A percentile compares a stretch with the other conserved stretches of the same genome.
Conservation (phyloP, 23 tunicate genomes). For the Pegea sp. region DNA sequence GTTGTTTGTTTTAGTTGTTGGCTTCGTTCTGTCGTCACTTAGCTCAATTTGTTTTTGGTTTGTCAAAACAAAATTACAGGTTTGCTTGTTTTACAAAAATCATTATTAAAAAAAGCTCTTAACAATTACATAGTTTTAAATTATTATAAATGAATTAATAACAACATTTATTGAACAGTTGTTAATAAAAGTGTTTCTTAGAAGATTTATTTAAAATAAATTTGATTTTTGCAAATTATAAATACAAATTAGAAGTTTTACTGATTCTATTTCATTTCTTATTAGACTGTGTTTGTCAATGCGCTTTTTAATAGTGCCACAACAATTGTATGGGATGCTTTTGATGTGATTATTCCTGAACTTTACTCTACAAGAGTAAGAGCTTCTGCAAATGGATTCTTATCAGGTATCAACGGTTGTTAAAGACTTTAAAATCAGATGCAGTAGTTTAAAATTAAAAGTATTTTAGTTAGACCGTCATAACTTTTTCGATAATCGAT, state of each 20-base stretch:
- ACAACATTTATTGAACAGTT: too few species aligned
- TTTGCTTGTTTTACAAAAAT: not conserved
- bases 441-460: too few species aligned
- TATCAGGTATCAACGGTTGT: constrained; percentile 13
- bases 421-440: not conserved
- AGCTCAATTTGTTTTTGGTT: constrained; percentile 49
- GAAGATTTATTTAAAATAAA: too few species aligned
- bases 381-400: constrained; percentile 49
- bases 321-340: constrained; percentile 56
- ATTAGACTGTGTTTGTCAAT: constrained; percentile 20
- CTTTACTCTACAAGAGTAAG: constrained; percentile 50
- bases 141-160: too few species aligned
- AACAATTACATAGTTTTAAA: not conserved
- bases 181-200: too few species aligned
- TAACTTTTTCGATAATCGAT: too few species aligned
- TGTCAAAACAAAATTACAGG: constrained; percentile 27
- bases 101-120: not conserved
- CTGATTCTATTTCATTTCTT: too few species aligned
- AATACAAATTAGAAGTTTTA: too few species aligned
- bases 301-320: constrained; percentile 38
- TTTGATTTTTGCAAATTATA: too few species aligned
- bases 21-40: constrained; percentile 13
- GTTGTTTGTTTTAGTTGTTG: constrained; percentile 6
- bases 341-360: constrained; percentile 73
- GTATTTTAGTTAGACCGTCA: too few species aligned